These are phyloP conservation scores for Liparis tanakae DNA, from an alignment of 2,797 vertebrate genomes.

Conservation along the genomic window DNA sequence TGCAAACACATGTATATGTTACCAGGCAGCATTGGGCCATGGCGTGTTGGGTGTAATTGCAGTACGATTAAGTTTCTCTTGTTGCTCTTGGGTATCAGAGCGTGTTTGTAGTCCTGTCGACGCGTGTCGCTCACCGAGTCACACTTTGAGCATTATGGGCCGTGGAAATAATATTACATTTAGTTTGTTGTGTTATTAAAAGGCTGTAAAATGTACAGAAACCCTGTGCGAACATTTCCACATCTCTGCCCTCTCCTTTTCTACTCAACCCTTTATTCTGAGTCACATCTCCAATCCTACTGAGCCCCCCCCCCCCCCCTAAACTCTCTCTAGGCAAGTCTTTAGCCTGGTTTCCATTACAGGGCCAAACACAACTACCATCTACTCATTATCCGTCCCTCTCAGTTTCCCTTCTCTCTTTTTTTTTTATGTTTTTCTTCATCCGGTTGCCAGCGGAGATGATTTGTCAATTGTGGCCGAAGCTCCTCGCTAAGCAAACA, in stretches of 20 bases:
- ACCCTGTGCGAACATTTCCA: background rate
- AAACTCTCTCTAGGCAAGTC: slow-evolving; percentile 32
- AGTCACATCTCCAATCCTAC: slow-evolving; percentile 21
- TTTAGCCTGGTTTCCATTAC: slow-evolving; percentile 58
- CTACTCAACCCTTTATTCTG: slow-evolving; percentile 16
- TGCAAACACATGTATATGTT: background rate
- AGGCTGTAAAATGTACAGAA: background rate
- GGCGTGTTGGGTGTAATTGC: slow-evolving; percentile 9
- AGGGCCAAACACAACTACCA: slow-evolving; percentile 49
- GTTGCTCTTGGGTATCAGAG: background rate
- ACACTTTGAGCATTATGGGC: background rate
- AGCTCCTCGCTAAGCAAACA: slow-evolving; percentile 46
- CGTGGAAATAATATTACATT: background rate
- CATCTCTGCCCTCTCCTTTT: slow-evolving; percentile 1
- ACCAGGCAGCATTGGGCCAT: slow-evolving; percentile 32
- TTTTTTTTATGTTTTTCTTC: slow-evolving; percentile 14
- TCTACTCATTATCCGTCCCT: slow-evolving; percentile 58
- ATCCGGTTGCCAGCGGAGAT: slow-evolving; percentile 44
- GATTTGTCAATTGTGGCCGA: slow-evolving; percentile 45
- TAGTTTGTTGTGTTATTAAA: background rate
- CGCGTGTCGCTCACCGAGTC: background rate
- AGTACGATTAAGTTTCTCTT: background rate
- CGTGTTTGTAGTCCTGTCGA: slow-evolving; percentile 13
- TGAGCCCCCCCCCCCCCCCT: slow-evolving; percentile 5
- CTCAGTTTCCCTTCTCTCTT: slow-evolving; percentile 38